Base-by-base conservation (phyloP, 2,113 vertebrate genomes). In the Neogobius melanostomus region DNA sequence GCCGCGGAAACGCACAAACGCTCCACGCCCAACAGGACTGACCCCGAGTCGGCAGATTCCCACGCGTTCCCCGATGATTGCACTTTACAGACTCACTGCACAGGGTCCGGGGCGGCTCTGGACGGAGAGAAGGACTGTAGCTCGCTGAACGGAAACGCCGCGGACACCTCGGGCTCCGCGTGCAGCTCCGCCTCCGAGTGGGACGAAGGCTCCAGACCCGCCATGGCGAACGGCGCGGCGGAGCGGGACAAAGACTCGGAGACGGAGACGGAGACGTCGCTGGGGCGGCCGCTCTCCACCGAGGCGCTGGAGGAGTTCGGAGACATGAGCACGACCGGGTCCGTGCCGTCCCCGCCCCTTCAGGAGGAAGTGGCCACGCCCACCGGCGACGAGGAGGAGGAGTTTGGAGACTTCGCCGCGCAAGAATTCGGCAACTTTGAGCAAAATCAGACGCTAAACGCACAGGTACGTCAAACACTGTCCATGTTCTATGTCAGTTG, bases 261-360 rank as follows among this genome's bases (percentile, higher is more conserved):
- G 66, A 91, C 90, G 0, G 89, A 90, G 28, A 90, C 90, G 0
- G 92, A 92, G 82, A 92, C 87, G 1, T 92, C 91, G 56, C 85
- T 93, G 0, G 92, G 86, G 5, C 88, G 87, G 6, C 90, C 83
- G 0, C 82, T 91, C 54, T 91, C 90, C 0, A 90, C 90, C 0
- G 88, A 94, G 0, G 82, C 87, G 7, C 89, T 77, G 0, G 96
- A 96, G 86, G 94, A 94, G 68, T 97, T 93, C 62, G 94, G 93
- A 11, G 95, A 97, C 75, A 92, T 94, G 77, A 95, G 95, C 84
- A 93, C 93, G 59, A 94, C 93, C 1, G 93, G 91, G 74, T 93
- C 92, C 0, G 84, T 66, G 10, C 87, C 89, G 2, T 92, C 92
- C 0, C 90, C 88, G 0, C 86, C 80, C n/a, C 80, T 82, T 8